These are phyloP conservation scores for Cirrhinus mrigala DNA, from an alignment of 2,797 vertebrate genomes.

Conservation along the genomic window DNA sequence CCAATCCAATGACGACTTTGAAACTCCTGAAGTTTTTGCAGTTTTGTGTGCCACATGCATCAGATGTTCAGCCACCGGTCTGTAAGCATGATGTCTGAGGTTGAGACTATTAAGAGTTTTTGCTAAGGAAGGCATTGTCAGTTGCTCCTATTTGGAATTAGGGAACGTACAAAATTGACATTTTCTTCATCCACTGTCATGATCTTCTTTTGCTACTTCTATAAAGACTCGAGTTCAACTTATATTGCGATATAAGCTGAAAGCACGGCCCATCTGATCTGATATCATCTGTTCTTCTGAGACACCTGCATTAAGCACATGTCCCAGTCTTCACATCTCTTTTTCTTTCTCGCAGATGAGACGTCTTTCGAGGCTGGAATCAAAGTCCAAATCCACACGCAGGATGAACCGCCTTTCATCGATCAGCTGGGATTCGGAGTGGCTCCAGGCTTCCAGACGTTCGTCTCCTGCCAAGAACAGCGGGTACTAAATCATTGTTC, in stretches of 20 bases:
- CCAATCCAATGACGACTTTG: too few relatives aligned
- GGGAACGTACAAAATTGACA: not conserved
- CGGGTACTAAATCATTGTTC: conserved; percentile 80
- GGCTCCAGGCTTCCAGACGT: conserved; percentile 97
- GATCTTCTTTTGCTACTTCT: not conserved
- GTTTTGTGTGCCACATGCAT: too few relatives aligned
- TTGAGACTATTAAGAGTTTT: not conserved
- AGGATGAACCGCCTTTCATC: conserved; percentile 96
- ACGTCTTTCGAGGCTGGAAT: conserved; percentile 98
- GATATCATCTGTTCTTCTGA: not conserved
- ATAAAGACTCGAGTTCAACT: not conserved
- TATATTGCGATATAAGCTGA: not conserved
- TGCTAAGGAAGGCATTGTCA: not conserved
- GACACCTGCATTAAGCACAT: conserved; percentile 8
- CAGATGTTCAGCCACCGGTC: too few relatives aligned
- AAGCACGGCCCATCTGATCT: not conserved
- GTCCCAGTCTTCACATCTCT: conserved; percentile 17
- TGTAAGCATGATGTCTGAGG: too few relatives aligned
- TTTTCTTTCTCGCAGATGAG: conserved; percentile 82
- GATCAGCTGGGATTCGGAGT: conserved; percentile 98
- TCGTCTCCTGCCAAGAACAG: conserved; percentile 98
- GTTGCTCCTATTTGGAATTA: not conserved
- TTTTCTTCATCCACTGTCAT: not conserved
- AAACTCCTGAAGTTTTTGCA: too few relatives aligned
- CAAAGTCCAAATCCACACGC: conserved; percentile 99